Evolutionary conservation across 2,797 vertebrate species (phyloP), one percentile per base, ranked within the genome.

Genomic region (Danio jaintianensis): DNA sequence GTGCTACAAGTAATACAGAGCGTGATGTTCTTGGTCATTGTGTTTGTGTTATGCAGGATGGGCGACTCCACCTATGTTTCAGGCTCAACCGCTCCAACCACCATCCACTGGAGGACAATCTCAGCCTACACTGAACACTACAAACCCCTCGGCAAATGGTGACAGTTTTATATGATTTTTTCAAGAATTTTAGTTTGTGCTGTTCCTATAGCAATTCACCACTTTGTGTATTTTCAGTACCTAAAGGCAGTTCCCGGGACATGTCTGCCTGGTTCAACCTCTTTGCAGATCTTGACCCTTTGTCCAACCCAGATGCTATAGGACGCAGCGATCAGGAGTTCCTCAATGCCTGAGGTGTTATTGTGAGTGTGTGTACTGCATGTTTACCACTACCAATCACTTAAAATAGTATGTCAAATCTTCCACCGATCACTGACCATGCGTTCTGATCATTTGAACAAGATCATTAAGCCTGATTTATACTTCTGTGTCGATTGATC

Each of bases 201-300:
- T 76, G 15, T 73, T n/a, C 75, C 16, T 71, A 16, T 75, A 16
- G 58, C 47, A 18, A 18, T 45, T 29, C 7, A 0, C 70, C 4
- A 81, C 45, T 55, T 4, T 75, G 7, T 62, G 4, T 78, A 69
- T 83, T 72, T 48, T 42, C 22, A 89, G 77, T 87, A 73, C 66
- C 89, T 82, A 87, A 81, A 73, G 85, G 87, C 67, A 89, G 71
- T 36, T 90, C 87, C 69, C 89, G 93, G 86, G 93, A 94, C 89
- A 93, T 94, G 94, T 94, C 94, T 10, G 91, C 92, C 36, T 90
- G 92, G 95, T 94, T 96, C 88, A 94, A 86, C 86, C 92, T 95
- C 67, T 96, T 94, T 66, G 94, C 93, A 67, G 95, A 96, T 88
- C 89, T 95, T 76, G 92, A 96, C 89, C 94, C 95, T 0, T 94